phyloP scores from a whole-genome alignment of 2,113 vertebrate genomes.

The Zosterops lateralis region DNA sequence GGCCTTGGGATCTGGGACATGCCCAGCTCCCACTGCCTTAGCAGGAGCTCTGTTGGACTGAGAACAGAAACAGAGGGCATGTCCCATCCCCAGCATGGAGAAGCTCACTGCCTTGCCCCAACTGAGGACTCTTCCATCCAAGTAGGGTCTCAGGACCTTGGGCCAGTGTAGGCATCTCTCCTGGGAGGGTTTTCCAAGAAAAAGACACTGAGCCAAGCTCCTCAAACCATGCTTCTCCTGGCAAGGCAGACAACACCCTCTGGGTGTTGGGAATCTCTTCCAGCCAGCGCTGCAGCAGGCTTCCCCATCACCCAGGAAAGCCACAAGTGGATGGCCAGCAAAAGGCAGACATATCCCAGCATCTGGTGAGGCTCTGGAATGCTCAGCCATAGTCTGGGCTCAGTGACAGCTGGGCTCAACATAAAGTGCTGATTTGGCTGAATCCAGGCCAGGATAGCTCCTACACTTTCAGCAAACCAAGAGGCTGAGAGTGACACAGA shows the following conservation, averaged over 20 bases:
- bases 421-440: neutral
- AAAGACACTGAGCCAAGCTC: neutral
- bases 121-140: neutral
- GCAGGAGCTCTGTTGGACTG: neutral
- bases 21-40: neutral
- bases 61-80: neutral
- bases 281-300: accelerated
- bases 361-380: neutral
- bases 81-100: neutral
- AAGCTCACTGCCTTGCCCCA: accelerated
- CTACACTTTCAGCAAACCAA: neutral
- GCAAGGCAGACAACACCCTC: neutral
- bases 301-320: neutral
- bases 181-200: neutral
- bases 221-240: neutral
- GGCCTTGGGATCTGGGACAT: neutral
- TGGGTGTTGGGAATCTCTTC: neutral
- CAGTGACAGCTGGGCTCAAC: neutral
- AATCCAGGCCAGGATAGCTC: slow-evolving; percentile 16
- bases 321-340: accelerated
- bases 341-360: neutral
- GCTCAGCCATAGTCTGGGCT: neutral
- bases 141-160: neutral
- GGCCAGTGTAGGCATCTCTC: neutral
- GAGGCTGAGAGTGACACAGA: neutral